Conservation (phyloP, 2,797 vertebrate species). For the Haliaeetus vocifer region DNA sequence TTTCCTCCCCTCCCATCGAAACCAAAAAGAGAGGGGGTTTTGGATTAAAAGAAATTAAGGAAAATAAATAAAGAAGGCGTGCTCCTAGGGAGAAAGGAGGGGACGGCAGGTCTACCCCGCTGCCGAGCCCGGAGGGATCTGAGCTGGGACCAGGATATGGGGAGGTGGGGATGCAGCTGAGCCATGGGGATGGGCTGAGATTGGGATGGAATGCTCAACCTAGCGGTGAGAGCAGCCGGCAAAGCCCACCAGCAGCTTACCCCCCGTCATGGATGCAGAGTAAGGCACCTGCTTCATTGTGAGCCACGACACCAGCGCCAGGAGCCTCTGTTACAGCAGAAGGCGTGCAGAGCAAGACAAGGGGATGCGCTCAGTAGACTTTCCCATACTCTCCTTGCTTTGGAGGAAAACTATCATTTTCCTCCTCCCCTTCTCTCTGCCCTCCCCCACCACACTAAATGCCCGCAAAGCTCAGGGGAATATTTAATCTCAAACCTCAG, state of each 20-base stretch:
- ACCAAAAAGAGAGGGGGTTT: neutral
- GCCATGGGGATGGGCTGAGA: rapidly evolving
- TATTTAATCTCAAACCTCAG: slow-evolving; percentile 59
- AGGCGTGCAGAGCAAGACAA: rapidly evolving
- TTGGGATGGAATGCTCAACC: rapidly evolving
- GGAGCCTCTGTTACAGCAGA: neutral
- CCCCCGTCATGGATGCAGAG: rapidly evolving
- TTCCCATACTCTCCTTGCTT: neutral
- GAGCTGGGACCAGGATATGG: rapidly evolving
- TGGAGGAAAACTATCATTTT: neutral
- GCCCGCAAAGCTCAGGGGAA: neutral
- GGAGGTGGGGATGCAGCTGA: neutral
- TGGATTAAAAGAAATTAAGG: neutral
- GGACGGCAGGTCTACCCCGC: rapidly evolving
- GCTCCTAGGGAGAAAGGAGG: neutral
- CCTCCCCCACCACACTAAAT: neutral
- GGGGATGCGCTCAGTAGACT: neutral
- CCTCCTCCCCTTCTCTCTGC: neutral
- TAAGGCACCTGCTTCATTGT: neutral
- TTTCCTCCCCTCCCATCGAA: neutral
- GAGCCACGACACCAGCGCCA: rapidly evolving
- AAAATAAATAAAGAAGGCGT: neutral
- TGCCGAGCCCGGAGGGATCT: rapidly evolving
- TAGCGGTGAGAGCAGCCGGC: rapidly evolving
- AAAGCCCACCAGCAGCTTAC: neutral